Evolutionary conservation across 2,888 invertebrate genomes (phyloP).

Genomic region (Pemphredon lugubris): DNA sequence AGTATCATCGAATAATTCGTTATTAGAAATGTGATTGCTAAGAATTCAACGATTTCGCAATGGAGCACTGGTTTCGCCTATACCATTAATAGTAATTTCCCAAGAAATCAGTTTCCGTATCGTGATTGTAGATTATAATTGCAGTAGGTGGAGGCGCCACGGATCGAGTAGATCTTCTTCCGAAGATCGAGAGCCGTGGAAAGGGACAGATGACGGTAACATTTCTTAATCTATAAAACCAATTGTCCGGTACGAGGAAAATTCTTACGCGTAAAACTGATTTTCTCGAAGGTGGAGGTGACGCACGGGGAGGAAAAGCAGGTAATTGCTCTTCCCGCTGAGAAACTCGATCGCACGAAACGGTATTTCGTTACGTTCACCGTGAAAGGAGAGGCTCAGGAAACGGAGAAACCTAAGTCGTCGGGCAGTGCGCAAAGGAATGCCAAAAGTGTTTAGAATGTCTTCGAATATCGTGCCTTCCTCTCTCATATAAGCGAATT

Average conservation of each 20-base stretch:
- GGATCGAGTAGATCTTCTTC: conserved; percentile 77
- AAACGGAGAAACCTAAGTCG: conserved; percentile 81
- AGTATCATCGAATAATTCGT: no score
- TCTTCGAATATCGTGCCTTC: conserved; percentile 3
- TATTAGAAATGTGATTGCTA: not conserved
- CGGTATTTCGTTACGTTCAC: conserved; percentile 96
- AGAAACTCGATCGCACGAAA: conserved; percentile 93
- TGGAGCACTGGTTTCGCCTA: conserved; percentile 25
- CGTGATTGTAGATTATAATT: conserved; percentile 80
- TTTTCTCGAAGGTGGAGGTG: conserved; percentile 84
- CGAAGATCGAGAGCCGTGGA: conserved; percentile 79
- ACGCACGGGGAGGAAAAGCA: conserved; percentile 93
- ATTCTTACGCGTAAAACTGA: not conserved
- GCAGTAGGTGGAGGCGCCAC: conserved; percentile 79
- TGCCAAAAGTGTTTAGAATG: conserved; percentile 71
- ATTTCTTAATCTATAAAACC: not conserved
- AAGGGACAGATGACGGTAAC: conserved; percentile 79
- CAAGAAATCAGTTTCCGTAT: conserved; percentile 72
- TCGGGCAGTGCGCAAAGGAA: conserved; percentile 68
- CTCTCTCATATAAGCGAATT: no score
- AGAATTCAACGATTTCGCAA: conserved; percentile 5
- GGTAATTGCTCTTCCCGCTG: conserved; percentile 93
- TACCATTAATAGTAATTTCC: conserved; percentile 27
- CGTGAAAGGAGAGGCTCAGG: conserved; percentile 88
- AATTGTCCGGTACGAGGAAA: not conserved